Conservation (phyloP, 2,113 vertebrate genomes). For the Dromiciops gliroides region DNA sequence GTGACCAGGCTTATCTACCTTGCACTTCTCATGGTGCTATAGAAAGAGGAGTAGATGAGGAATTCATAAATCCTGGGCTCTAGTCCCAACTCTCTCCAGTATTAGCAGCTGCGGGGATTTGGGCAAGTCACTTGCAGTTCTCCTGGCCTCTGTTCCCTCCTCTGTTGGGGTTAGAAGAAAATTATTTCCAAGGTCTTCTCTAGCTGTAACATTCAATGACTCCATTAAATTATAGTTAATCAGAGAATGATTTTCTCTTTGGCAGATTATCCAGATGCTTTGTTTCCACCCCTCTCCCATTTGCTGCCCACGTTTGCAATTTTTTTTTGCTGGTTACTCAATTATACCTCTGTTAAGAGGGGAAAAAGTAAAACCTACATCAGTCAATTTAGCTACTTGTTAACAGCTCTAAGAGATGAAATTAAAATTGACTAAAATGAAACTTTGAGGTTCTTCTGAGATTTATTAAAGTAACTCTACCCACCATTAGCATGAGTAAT, state of each 20-base stretch:
- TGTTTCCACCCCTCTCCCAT: neutral
- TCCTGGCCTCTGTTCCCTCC: neutral
- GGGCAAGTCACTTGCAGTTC: neutral
- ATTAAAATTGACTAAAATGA: constrained; percentile 25
- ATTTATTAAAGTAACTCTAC: neutral
- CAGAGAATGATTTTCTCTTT: constrained; percentile 11
- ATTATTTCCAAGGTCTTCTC: neutral
- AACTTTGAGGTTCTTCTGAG: neutral
- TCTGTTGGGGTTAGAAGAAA: neutral
- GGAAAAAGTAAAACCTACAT: neutral
- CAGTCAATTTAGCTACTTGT: neutral
- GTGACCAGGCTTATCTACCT: neutral
- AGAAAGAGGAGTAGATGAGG: neutral
- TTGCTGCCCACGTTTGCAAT: neutral
- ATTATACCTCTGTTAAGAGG: constrained; percentile 6
- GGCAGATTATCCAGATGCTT: neutral
- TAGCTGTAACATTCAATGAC: neutral
- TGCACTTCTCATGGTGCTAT: neutral
- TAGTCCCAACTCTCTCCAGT: neutral
- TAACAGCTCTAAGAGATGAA: neutral
- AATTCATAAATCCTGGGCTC: neutral
- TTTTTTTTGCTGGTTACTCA: neutral
- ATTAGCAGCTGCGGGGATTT: neutral
- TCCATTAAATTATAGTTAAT: constrained; percentile 10
- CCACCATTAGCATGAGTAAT: neutral